phyloP scores from a whole-genome alignment of 2,888 invertebrate genomes.

The Leptinotarsa rubiginosa region DNA sequence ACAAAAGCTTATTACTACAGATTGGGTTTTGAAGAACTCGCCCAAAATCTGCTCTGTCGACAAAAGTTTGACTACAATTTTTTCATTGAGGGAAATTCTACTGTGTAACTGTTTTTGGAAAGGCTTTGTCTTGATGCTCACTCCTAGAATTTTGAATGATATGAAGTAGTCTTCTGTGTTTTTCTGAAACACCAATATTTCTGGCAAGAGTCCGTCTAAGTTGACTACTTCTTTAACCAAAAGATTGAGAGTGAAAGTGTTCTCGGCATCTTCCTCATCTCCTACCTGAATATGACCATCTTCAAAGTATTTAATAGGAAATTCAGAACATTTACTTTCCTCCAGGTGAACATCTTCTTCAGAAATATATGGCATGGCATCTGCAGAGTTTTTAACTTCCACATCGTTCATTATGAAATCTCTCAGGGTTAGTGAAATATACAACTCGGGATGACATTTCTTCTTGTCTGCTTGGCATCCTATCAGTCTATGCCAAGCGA shows the following conservation, averaged over 20 bases:
- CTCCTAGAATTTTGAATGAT: conserved; percentile 60
- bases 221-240: conserved; percentile 71
- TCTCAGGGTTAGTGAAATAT: conserved; percentile 72
- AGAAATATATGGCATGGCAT: conserved; percentile 51
- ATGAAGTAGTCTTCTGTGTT: conserved; percentile 58
- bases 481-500: conserved; percentile 74
- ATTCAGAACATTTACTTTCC: conserved; percentile 31
- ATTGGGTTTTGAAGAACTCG: conserved; percentile 57
- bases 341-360: conserved; percentile 48
- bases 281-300: conserved; percentile 72
- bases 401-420: conserved; percentile 67
- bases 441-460: conserved; percentile 72
- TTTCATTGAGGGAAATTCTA: conserved; percentile 59
- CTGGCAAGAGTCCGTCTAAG: conserved; percentile 68
- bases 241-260: conserved; percentile 70
- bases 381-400: conserved; percentile 45
- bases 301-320: conserved; percentile 66
- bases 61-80: conserved; percentile 58
- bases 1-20: conserved; percentile 57
- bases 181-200: conserved; percentile 59
- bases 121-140: conserved; percentile 61
- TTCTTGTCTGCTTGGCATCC: conserved; percentile 64
- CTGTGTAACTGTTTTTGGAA: conserved; percentile 59
- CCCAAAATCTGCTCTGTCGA: conserved; percentile 55
- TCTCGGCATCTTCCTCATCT: conserved; percentile 55